Percentiles rank a stretch among this genome's conserved stretches.
Evolutionary conservation across 2,888 invertebrate species (phyloP).

Genomic region (Pterobdella sp.): DNA sequence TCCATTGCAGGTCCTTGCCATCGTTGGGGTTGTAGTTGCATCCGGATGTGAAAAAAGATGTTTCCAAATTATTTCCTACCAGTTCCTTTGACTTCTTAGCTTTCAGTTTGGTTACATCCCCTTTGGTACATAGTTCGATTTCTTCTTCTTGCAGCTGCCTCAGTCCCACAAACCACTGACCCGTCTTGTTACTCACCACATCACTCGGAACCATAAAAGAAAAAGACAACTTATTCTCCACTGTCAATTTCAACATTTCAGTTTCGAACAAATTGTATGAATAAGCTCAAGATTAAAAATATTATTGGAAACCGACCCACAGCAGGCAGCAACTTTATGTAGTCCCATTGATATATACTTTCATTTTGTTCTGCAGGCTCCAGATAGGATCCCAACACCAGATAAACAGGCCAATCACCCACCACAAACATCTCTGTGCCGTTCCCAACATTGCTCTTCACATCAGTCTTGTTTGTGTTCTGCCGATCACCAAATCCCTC

Average conservation of each 20-base stretch:
- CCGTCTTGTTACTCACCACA: background rate
- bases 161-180: background rate
- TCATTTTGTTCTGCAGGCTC: background rate
- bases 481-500: background rate
- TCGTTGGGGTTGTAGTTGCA: background rate
- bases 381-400: background rate
- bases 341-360: background rate
- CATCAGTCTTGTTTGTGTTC: background rate
- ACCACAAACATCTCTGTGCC: too few relatives aligned
- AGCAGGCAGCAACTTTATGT: background rate
- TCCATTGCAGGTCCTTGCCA: background rate
- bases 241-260: background rate
- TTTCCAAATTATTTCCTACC: background rate
- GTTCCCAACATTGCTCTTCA: background rate
- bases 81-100: background rate
- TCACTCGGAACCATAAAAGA: background rate
- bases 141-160: background rate
- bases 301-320: background rate
- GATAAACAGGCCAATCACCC: background rate
- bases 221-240: background rate
- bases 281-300: background rate
- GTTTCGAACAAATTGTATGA: background rate
- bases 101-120: background rate
- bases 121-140: background rate
- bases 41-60: background rate